These are phyloP conservation scores for Chinchilla lanigera DNA, from an alignment of 2,113 vertebrate species.

Conservation along the genomic window DNA sequence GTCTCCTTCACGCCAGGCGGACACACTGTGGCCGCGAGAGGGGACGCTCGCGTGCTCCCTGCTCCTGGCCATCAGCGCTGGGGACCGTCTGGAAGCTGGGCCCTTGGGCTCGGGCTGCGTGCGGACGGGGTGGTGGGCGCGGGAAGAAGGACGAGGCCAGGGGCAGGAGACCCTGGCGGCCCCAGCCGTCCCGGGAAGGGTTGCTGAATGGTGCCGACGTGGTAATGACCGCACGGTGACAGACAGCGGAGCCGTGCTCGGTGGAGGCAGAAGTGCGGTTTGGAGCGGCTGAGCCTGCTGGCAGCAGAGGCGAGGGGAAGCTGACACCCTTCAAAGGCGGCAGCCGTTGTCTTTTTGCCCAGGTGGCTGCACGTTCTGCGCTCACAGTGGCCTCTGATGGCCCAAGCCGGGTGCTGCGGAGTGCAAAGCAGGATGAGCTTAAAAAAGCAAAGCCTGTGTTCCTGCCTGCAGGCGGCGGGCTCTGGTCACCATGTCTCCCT, in stretches of 20 bases:
- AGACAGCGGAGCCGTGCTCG: neutral
- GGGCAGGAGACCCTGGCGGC: neutral
- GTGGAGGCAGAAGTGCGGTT: neutral
- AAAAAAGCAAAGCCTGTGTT: neutral
- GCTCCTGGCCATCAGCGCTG: neutral
- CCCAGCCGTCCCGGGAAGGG: neutral
- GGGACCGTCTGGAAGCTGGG: neutral
- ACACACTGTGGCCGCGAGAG: neutral
- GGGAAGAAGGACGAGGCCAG: neutral
- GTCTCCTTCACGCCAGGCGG: neutral
- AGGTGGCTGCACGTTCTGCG: fast-evolving
- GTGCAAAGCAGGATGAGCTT: neutral
- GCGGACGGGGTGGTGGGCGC: fast-evolving
- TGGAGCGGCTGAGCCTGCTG: neutral
- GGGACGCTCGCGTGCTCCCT: neutral
- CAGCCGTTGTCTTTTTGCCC: neutral
- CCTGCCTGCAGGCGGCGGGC: neutral
- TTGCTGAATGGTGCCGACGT: neutral
- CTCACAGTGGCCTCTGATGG: neutral
- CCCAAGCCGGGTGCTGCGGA: neutral
- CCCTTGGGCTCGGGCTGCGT: neutral
- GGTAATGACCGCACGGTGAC: neutral
- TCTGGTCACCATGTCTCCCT: neutral
- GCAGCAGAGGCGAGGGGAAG: neutral
- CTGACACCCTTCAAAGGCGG: fast-evolving